Conservation (phyloP, 2,797 vertebrate species). For the Xenops minutus region DNA sequence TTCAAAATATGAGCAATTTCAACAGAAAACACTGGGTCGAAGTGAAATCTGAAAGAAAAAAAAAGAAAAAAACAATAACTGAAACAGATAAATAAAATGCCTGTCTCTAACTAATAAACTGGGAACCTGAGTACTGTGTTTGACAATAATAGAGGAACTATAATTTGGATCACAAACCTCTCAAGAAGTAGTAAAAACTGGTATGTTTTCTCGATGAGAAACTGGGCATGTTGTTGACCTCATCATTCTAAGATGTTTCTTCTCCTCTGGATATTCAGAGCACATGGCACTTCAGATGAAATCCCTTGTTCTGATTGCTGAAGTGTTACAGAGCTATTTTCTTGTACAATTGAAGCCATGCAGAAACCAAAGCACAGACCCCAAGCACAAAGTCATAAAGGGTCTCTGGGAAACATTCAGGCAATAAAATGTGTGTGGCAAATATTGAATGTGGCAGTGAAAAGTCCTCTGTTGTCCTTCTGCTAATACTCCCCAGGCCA, state of each 20-base stretch:
- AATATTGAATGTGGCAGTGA: background rate
- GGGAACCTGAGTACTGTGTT: conserved; percentile 13
- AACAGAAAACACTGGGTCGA: background rate
- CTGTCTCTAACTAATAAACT: conserved; percentile 43
- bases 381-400: background rate
- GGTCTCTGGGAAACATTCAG: background rate
- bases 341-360: background rate
- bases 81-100: conserved; percentile 32
- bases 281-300: background rate
- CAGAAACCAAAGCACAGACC: background rate
- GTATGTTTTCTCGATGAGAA: conserved; percentile 26
- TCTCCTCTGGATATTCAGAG: conserved; percentile 6
- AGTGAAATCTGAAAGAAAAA: background rate
- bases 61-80: background rate
- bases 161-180: conserved; percentile 64
- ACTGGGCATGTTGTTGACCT: conserved; percentile 46
- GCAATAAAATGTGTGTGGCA: background rate
- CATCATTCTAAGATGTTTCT: background rate
- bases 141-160: conserved; percentile 42
- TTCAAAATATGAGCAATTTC: conserved; percentile 25
- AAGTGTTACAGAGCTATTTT: conserved; percentile 12
- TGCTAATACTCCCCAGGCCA: background rate
- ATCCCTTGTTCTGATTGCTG: conserved; percentile 10
- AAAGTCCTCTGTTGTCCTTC: background rate
- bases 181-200: conserved; percentile 47